Evolutionary conservation across 2,797 vertebrate species (phyloP).

Genomic region (Parauchenoglanis punctatus): DNA sequence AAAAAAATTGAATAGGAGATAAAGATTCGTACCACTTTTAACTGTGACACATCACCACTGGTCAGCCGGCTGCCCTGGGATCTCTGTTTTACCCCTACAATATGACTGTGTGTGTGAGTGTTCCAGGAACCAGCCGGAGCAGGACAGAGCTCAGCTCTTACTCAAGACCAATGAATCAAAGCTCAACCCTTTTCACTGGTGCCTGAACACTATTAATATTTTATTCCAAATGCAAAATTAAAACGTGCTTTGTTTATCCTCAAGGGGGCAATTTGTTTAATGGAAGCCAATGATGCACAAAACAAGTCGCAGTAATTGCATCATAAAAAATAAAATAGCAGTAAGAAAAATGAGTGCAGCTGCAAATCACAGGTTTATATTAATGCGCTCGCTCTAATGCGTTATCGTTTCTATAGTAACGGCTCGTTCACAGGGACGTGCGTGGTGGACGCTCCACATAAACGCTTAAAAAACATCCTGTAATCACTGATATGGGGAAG

Average conservation of each 20-base stretch:
- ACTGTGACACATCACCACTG: not conserved
- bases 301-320: conserved; percentile 7
- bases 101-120: not conserved
- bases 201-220: conserved; percentile 10
- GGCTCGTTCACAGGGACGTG: not conserved
- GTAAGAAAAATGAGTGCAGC: not conserved
- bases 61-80: not conserved
- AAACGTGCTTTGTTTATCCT: conserved; percentile 23
- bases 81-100: not conserved
- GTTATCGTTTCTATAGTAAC: not conserved
- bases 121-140: not conserved
- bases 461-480: not conserved
- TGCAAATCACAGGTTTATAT: not conserved
- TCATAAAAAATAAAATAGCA: not conserved
- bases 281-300: conserved; percentile 4
- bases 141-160: not conserved
- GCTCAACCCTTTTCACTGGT: not conserved
- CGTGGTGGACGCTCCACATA: not conserved
- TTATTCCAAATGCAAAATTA: conserved; percentile 20
- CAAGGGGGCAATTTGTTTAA: conserved; percentile 15
- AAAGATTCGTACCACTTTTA: not conserved
- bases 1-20: not conserved
- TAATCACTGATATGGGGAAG: not conserved
- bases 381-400: not conserved
- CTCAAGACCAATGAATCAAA: not conserved